Evolutionary conservation across 2,888 invertebrate species (phyloP).

Genomic region (Syritta pipiens): DNA sequence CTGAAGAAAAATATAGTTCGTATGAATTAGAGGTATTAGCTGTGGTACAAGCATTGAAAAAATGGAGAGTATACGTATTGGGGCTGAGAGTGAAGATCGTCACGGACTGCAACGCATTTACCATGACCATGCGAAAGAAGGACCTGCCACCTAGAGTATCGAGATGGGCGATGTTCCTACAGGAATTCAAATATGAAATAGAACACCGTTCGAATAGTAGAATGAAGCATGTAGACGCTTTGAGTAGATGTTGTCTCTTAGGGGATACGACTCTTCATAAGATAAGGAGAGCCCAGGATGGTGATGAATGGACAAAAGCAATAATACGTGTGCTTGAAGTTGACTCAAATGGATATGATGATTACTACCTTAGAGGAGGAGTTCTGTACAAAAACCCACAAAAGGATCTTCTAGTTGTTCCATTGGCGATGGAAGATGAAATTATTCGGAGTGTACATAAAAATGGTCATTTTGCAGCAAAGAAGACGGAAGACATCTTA

Average conservation of each 20-base stretch:
- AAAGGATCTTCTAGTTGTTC: neutral
- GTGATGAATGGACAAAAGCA: too few species aligned
- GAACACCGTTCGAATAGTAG: too few species aligned
- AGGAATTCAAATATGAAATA: neutral
- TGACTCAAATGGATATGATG: neutral
- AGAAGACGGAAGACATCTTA: neutral
- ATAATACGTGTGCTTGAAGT: conserved; percentile 2
- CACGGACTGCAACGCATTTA: neutral
- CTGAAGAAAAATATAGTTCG: conserved; percentile 48
- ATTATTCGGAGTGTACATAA: neutral
- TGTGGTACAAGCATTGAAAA: conserved; percentile 64
- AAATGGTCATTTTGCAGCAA: neutral
- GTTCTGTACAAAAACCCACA: neutral
- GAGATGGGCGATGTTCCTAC: neutral
- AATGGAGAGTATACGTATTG: conserved; percentile 69
- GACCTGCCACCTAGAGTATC: neutral
- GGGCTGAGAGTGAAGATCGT: conserved; percentile 1
- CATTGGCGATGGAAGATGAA: neutral
- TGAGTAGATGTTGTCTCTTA: too few species aligned
- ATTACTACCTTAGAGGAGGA: neutral
- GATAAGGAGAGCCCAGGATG: too few species aligned
- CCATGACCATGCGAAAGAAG: neutral
- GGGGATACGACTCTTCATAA: too few species aligned
- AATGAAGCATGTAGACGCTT: too few species aligned
- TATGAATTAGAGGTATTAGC: conserved; percentile 70